phyloP scores from a whole-genome alignment of 2,797 vertebrate species.

The Alcedo atthis region DNA sequence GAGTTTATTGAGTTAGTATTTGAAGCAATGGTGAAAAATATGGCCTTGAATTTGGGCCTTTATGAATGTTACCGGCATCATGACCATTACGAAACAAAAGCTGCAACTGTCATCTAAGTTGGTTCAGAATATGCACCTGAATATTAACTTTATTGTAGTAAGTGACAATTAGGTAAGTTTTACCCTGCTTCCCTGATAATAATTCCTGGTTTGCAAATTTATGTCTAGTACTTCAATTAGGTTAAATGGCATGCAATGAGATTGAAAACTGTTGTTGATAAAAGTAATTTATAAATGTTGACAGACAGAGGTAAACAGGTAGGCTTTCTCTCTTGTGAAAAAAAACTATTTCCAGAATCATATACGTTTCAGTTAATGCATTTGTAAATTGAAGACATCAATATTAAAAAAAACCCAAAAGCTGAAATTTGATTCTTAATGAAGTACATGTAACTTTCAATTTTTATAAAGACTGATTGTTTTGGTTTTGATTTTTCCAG shows the following conservation, averaged over 20 bases:
- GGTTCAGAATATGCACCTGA: constrained; percentile 99
- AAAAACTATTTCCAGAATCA: background rate
- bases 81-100: constrained; percentile 89
- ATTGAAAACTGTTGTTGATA: constrained; percentile 61
- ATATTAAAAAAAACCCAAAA: background rate
- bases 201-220: constrained; percentile 45
- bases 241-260: constrained; percentile 55
- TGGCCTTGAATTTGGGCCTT: constrained; percentile 59
- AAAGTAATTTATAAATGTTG: constrained; percentile 26
- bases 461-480: background rate
- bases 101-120: constrained; percentile 99
- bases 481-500: background rate
- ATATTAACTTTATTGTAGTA: constrained; percentile 84
- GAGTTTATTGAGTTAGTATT: constrained; percentile 73
- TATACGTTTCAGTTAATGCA: background rate
- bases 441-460: background rate
- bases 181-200: constrained; percentile 78
- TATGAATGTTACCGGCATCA: constrained; percentile 96
- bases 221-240: constrained; percentile 47
- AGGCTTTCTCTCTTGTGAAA: background rate
- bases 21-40: constrained; percentile 88
- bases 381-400: background rate
- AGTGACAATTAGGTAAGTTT: constrained; percentile 88
- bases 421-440: background rate
- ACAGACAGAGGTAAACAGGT: constrained; percentile 66